Percentiles rank a stretch among this genome's conserved stretches.
Conservation (phyloP, 64 coral and sea anemone genomes). For the Dendrophyllia cribrosa region DNA sequence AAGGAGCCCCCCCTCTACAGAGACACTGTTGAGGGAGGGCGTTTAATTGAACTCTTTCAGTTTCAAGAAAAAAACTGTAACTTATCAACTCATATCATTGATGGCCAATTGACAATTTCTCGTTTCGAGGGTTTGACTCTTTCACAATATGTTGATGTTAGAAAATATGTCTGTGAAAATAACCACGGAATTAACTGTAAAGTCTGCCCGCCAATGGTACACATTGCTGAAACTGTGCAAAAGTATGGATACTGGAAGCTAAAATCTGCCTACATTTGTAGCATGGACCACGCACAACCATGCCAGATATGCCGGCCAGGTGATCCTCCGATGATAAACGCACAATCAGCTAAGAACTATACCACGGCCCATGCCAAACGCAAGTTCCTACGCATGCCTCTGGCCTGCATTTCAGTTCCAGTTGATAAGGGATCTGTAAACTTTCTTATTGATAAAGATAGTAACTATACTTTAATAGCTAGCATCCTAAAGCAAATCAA, state of each 20-base stretch:
- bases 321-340: conserved; percentile 17
- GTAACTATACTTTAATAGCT: conserved; percentile 38
- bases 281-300: conserved; percentile 26
- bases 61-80: conserved; percentile 13
- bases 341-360: conserved; percentile 19
- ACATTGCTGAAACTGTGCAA: conserved; percentile 24
- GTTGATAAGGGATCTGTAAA: conserved; percentile 29
- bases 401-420: conserved; percentile 7
- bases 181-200: conserved; percentile 11
- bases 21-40: conserved; percentile 37
- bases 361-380: conserved; percentile 22
- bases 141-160: conserved; percentile 34
- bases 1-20: conserved; percentile 21
- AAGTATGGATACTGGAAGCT: conserved; percentile 33
- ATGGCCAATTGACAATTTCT: conserved; percentile 20
- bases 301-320: conserved; percentile 16
- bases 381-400: conserved; percentile 25
- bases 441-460: conserved; percentile 26
- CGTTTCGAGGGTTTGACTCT: conserved; percentile 27
- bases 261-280: conserved; percentile 39
- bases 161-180: conserved; percentile 34
- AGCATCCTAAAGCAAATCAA: conserved; percentile 18
- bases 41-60: conserved; percentile 23
- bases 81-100: conserved; percentile 40
- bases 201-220: conserved; percentile 15